Conservation (phyloP, 37 sponge, comb jelly and placozoan genomes). For the Cladorhizidae sp. region DNA sequence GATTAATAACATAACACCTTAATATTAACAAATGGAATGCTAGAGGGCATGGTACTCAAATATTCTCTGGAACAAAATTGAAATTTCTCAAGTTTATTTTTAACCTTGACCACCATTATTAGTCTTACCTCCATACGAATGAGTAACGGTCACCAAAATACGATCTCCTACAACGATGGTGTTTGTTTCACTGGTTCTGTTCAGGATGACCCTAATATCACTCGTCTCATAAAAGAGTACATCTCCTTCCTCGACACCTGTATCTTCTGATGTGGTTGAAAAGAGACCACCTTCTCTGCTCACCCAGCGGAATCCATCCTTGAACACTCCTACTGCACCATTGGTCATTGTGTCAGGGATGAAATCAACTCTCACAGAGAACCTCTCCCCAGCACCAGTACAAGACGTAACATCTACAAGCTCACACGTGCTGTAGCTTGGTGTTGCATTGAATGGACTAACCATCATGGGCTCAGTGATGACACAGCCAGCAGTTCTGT, state of each 20-base stretch:
- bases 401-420: conserved; percentile 27
- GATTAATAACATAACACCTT: background rate
- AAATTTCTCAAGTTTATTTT: too few species aligned
- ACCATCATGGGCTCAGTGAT: conserved; percentile 28
- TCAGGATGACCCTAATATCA: background rate
- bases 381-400: background rate
- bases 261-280: background rate
- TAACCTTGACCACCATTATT: too few species aligned
- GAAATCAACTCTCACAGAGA: conserved; percentile 57
- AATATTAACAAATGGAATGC: too few species aligned
- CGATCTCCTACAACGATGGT: background rate
- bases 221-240: background rate
- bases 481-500: conserved; percentile 8
- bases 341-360: conserved; percentile 2
- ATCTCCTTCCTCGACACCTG: background rate
- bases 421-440: conserved; percentile 39
- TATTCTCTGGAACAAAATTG: too few species aligned
- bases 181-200: background rate
- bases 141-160: background rate
- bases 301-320: background rate
- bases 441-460: conserved; percentile 7
- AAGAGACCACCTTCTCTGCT: conserved; percentile 17
- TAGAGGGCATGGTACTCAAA: too few species aligned
- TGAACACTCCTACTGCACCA: conserved; percentile 38
- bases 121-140: conserved; percentile 1